Conservation (phyloP, 2,113 vertebrate genomes). For the Elephantulus edwardii region DNA sequence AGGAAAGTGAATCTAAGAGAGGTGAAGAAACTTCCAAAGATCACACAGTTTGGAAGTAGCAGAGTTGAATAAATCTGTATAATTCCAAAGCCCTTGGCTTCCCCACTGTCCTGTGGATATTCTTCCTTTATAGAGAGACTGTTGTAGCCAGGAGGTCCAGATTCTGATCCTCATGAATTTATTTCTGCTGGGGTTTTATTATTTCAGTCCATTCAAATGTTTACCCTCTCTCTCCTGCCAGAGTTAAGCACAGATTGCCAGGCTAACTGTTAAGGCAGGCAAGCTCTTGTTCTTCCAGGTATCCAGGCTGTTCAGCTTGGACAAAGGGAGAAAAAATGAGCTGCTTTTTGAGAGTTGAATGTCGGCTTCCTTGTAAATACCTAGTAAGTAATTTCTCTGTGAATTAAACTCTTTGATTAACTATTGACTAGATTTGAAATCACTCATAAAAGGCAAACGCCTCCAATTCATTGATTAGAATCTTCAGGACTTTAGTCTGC, state of each 20-base stretch:
- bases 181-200: neutral
- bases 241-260: conserved; percentile 8
- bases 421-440: conserved; percentile 1
- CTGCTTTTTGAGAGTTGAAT: neutral
- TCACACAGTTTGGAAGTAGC: neutral
- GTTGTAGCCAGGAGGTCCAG: neutral
- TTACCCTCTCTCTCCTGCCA: neutral
- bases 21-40: neutral
- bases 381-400: conserved; percentile 35
- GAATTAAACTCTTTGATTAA: conserved; percentile 39
- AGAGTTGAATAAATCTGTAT: neutral
- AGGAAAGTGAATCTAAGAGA: neutral
- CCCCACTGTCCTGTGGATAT: rapidly evolving
- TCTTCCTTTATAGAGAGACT: neutral
- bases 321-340: conserved; percentile 34
- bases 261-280: conserved; percentile 15
- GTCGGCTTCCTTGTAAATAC: conserved; percentile 15
- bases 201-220: conserved; percentile 18
- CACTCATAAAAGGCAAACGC: conserved; percentile 49
- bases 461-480: conserved; percentile 4
- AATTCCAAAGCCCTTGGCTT: neutral
- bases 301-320: neutral
- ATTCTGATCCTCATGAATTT: neutral
- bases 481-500: neutral
- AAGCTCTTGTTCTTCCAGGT: neutral